These are phyloP conservation scores for Drosophila watanabei DNA, from an alignment of 1,140 invertebrate genomes.

Conservation along the genomic window DNA sequence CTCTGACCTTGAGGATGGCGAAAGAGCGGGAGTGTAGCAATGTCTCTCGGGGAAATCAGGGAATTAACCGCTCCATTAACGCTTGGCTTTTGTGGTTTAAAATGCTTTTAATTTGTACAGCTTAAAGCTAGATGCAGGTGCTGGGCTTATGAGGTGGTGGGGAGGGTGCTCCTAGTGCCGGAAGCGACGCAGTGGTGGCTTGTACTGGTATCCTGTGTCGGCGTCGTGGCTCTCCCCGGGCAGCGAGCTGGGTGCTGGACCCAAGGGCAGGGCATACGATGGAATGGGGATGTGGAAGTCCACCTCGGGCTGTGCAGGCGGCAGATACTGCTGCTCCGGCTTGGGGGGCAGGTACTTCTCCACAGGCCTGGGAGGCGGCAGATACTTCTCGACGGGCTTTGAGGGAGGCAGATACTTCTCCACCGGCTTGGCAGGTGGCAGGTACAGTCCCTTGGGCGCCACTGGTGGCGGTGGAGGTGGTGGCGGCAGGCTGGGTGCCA, in stretches of 20 bases:
- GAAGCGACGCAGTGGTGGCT: conserved; percentile 60
- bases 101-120: conserved; percentile 59
- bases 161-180: conserved; percentile 39
- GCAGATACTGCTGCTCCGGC: conserved; percentile 20
- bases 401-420: conserved; percentile 52
- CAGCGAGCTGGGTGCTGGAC: conserved; percentile 30
- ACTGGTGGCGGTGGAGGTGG: conserved; percentile 62
- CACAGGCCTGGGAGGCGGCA: conserved; percentile 51
- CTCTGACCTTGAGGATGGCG: conserved; percentile 50
- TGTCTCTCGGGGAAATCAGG: not conserved
- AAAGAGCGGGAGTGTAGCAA: conserved; percentile 48
- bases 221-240: conserved; percentile 25
- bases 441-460: conserved; percentile 31
- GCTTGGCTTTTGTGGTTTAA: conserved; percentile 31
- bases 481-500: conserved; percentile 60
- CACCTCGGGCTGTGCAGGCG: conserved; percentile 19
- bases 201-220: conserved; percentile 61
- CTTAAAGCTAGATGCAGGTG: conserved; percentile 59
- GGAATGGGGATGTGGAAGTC: conserved; percentile 70
- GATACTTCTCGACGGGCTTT: conserved; percentile 42
- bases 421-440: conserved; percentile 47
- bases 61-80: not conserved
- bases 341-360: conserved; percentile 38
- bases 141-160: conserved; percentile 26
- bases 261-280: conserved; percentile 65